Conservation (phyloP, 2,797 vertebrate species). For the Sphenodon punctatus region DNA sequence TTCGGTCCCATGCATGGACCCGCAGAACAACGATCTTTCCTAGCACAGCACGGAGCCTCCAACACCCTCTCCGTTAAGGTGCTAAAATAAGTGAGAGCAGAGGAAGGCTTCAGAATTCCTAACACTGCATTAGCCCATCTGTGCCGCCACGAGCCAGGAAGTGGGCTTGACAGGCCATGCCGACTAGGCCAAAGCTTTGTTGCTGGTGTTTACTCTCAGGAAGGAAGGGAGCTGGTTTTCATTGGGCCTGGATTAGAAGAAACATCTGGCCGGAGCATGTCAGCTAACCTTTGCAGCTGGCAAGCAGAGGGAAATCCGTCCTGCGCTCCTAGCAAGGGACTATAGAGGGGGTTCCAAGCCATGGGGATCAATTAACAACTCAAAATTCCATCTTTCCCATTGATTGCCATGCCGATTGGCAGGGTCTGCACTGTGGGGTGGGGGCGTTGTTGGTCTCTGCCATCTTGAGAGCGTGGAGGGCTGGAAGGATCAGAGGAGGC, state of each 20-base stretch:
- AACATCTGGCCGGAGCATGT: slow-evolving; percentile 18
- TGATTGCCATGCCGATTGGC: too few relatives aligned
- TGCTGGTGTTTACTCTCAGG: not conserved
- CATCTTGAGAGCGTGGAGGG: too few relatives aligned
- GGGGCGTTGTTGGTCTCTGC: too few relatives aligned
- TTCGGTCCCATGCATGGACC: not conserved
- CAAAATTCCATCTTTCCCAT: too few relatives aligned
- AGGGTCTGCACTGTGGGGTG: too few relatives aligned
- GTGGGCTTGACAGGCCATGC: not conserved
- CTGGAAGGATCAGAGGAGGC: too few relatives aligned
- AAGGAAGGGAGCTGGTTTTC: not conserved
- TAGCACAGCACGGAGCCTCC: not conserved
- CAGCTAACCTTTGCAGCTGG: not conserved
- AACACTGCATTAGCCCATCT: not conserved
- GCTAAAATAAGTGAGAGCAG: not conserved
- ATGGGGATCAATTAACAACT: too few relatives aligned
- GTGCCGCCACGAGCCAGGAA: not conserved
- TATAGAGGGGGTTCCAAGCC: too few relatives aligned
- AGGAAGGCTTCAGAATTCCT: not conserved
- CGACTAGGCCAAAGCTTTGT: not conserved
- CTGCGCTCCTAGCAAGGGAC: too few relatives aligned
- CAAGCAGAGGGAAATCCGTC: not conserved
- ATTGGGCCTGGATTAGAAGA: slow-evolving; percentile 4
- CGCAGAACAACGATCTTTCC: slow-evolving; percentile 5
- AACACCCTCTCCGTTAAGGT: not conserved